Evolutionary conservation across 2,888 invertebrate species (phyloP).

Genomic region (Zhuqinia jingwanae): DNA sequence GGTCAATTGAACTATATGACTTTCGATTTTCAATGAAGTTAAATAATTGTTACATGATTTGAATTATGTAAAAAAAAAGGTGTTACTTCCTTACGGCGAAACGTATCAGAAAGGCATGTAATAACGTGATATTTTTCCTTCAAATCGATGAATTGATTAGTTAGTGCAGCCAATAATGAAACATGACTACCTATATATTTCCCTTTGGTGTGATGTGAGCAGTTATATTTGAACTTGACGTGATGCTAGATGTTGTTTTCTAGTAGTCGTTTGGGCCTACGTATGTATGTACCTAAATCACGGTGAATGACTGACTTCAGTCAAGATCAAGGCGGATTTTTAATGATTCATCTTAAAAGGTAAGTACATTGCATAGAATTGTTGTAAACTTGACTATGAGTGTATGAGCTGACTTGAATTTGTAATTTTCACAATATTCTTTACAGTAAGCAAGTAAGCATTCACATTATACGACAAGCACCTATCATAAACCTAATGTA

Average conservation of each 20-base stretch:
- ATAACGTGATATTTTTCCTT: constrained; percentile 17
- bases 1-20: background rate
- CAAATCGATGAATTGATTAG: constrained; percentile 26
- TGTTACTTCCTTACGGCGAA: background rate
- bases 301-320: background rate
- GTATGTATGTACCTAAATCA: background rate
- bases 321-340: constrained; percentile 1
- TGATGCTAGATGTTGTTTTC: constrained; percentile 11
- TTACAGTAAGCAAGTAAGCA: background rate
- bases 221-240: constrained; percentile 42
- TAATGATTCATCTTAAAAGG: too few species aligned
- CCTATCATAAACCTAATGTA: too few species aligned
- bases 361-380: too few species aligned
- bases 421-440: too few species aligned
- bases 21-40: background rate
- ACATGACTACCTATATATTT: background rate
- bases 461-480: background rate
- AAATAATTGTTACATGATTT: background rate
- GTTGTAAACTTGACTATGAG: too few species aligned
- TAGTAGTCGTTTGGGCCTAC: background rate
- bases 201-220: background rate
- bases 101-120: background rate
- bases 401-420: too few species aligned
- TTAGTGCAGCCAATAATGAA: background rate
- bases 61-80: constrained; percentile 2